Evolutionary conservation across 2,113 vertebrate genomes (phyloP).

Genomic region (Brienomyrus longianalis): DNA sequence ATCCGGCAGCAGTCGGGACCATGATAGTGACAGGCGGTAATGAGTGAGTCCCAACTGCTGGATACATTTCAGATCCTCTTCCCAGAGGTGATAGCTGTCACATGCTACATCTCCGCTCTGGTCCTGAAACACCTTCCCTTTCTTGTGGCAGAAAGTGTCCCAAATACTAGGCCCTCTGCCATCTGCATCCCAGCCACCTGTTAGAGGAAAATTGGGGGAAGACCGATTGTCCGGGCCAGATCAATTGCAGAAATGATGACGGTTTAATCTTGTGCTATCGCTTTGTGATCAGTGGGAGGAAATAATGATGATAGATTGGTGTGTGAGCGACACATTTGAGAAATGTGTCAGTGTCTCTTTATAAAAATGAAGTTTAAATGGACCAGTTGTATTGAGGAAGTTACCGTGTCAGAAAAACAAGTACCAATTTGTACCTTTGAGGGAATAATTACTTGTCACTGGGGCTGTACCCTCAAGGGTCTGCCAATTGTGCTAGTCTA

Average conservation of each 20-base stretch:
- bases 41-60: constrained; percentile 88
- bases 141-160: constrained; percentile 86
- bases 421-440: not conserved
- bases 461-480: not conserved
- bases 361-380: not conserved
- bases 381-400: not conserved
- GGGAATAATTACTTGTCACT: not conserved
- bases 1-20: constrained; percentile 91
- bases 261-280: not conserved
- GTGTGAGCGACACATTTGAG: not conserved
- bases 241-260: not conserved
- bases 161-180: constrained; percentile 78
- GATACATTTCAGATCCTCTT: constrained; percentile 88
- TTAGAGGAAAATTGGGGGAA: constrained; percentile 17
- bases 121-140: constrained; percentile 76
- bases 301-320: not conserved
- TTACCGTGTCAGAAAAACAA: not conserved
- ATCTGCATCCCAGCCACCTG: constrained; percentile 82
- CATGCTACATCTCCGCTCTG: constrained; percentile 83
- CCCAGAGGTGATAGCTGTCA: constrained; percentile 89
- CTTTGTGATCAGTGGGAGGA: not conserved
- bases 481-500: not conserved
- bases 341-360: not conserved
- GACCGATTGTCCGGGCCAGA: not conserved
- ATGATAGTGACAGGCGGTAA: constrained; percentile 91